Evolutionary conservation across 92 coral and sea anemone genomes (phyloP).

Genomic region (Palythoa grandiflora): DNA sequence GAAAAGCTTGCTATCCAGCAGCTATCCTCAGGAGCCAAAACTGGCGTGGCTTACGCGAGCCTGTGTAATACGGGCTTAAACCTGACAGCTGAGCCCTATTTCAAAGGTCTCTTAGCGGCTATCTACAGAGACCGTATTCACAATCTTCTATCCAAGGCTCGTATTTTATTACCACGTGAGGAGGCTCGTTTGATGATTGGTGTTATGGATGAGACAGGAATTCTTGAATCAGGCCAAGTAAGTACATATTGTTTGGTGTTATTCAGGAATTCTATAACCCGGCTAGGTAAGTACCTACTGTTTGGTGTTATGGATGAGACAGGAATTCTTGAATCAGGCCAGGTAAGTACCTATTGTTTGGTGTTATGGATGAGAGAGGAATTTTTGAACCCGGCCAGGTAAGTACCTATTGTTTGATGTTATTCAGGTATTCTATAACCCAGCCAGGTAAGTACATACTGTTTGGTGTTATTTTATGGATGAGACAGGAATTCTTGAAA

Average conservation of each 20-base stretch:
- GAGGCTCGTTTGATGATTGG: conserved; percentile 98
- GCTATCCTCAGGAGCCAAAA: conserved; percentile 78
- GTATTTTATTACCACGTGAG: conserved; percentile 86
- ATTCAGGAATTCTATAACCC: conserved; percentile 15
- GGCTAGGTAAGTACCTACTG: conserved; percentile 42
- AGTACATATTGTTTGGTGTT: background rate
- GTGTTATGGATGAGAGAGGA: conserved; percentile 98
- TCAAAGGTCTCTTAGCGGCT: conserved; percentile 85
- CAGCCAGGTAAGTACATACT: background rate
- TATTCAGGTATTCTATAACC: too few species aligned
- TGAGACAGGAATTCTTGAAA: too few species aligned
- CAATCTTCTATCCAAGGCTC: conserved; percentile 78
- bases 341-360: conserved; percentile 65
- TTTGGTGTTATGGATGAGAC: too few species aligned
- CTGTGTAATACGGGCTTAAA: conserved; percentile 81
- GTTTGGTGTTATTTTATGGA: too few species aligned
- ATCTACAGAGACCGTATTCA: conserved; percentile 90
- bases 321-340: too few species aligned
- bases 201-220: conserved; percentile 97
- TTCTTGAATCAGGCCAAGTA: conserved; percentile 86
- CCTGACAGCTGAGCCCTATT: conserved; percentile 95
- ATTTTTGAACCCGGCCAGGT: conserved; percentile 86
- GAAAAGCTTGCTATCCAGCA: conserved; percentile 87
- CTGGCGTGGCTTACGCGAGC: conserved; percentile 80
- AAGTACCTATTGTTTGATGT: background rate